Evolutionary conservation across 2,888 invertebrate species (phyloP).

Genomic region (Marasmarcha lunaedactyla): DNA sequence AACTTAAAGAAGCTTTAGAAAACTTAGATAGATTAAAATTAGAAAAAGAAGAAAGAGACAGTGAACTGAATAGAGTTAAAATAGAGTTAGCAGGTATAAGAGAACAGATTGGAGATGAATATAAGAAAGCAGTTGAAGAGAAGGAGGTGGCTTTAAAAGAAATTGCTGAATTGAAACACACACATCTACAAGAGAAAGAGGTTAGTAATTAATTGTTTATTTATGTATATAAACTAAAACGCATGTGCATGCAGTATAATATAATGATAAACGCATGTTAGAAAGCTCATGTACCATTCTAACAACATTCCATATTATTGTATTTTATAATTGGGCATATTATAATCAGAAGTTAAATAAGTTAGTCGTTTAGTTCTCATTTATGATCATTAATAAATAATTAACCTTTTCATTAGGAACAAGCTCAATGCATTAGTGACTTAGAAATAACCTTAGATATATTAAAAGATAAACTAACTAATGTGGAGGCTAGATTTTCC

Average conservation of each 20-base stretch:
- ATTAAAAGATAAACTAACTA: slow-evolving; percentile 29
- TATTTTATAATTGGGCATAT: no score
- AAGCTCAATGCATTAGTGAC: slow-evolving; percentile 26
- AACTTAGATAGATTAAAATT: slow-evolving; percentile 34
- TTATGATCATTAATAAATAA: no score
- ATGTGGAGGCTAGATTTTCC: slow-evolving; percentile 26
- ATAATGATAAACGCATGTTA: neutral
- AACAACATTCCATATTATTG: neutral
- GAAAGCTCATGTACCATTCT: neutral
- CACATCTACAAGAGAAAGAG: slow-evolving; percentile 51
- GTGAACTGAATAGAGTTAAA: slow-evolving; percentile 41
- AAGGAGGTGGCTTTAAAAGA: slow-evolving; percentile 43
- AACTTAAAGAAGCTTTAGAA: slow-evolving; percentile 49
- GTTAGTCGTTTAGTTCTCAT: no score
- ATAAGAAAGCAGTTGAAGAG: slow-evolving; percentile 44
- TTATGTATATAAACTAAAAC: slow-evolving; percentile 8
- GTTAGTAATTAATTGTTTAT: slow-evolving; percentile 29
- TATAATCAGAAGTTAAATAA: no score
- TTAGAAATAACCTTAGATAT: slow-evolving; percentile 34
- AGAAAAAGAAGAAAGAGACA: slow-evolving; percentile 42
- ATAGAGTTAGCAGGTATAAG: slow-evolving; percentile 41
- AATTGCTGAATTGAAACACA: slow-evolving; percentile 36
- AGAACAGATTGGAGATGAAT: slow-evolving; percentile 49
- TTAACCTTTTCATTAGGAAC: slow-evolving; percentile 33
- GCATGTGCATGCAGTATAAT: no score